These are phyloP conservation scores for Hapalemur alaotrensis DNA, from an alignment of 2,797 vertebrate genomes.

Conservation along the genomic window DNA sequence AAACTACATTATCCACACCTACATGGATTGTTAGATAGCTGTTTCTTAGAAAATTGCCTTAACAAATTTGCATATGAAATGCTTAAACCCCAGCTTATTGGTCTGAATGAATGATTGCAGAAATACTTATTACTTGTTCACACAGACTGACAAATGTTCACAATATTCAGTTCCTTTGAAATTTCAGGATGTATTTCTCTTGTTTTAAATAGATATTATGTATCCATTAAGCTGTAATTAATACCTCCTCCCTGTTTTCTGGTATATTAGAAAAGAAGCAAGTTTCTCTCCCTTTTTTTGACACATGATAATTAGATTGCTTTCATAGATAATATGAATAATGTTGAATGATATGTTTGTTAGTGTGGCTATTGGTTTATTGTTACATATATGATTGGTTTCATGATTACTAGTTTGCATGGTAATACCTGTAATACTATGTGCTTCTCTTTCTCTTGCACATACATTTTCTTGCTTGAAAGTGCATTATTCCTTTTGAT, in stretches of 20 bases:
- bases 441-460: neutral
- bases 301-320: constrained; percentile 51
- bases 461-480: neutral
- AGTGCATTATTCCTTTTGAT: neutral
- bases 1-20: constrained; percentile 39
- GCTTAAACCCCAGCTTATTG: constrained; percentile 38
- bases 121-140: constrained; percentile 68
- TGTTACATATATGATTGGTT: neutral
- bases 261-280: constrained; percentile 50
- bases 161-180: constrained; percentile 54
- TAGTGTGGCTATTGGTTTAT: constrained; percentile 15
- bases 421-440: neutral
- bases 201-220: constrained; percentile 57
- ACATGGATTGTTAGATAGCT: constrained; percentile 33
- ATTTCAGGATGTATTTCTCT: constrained; percentile 57
- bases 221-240: constrained; percentile 68
- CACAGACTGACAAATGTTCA: constrained; percentile 56
- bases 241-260: constrained; percentile 49
- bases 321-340: constrained; percentile 36
- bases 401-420: neutral
- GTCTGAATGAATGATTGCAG: constrained; percentile 67
- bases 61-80: constrained; percentile 71
- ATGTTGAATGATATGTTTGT: constrained; percentile 46
- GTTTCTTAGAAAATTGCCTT: constrained; percentile 60
- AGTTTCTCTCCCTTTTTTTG: constrained; percentile 16